Conservation (phyloP, 2,888 invertebrate species). For the Philopedon plagiatum region DNA sequence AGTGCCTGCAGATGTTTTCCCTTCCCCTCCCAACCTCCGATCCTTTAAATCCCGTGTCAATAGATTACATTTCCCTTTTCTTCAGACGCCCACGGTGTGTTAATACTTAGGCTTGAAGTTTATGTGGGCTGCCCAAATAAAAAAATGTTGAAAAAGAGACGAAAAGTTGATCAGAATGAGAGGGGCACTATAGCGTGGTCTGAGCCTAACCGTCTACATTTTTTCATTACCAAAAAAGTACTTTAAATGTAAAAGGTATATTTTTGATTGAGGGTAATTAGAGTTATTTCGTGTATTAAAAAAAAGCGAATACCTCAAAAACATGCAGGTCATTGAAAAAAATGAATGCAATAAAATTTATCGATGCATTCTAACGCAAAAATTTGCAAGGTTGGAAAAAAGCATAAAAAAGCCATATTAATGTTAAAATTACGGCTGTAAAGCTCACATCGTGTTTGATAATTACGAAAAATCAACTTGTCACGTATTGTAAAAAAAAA, state of each 20-base stretch:
- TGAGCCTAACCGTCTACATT: not conserved
- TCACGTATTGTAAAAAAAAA: not conserved
- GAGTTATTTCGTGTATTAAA: not conserved
- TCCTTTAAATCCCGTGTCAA: no score
- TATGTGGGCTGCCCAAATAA: no score
- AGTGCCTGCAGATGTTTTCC: no score
- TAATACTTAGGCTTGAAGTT: no score
- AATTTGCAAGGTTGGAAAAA: slow-evolving; percentile 1
- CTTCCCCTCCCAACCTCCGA: no score
- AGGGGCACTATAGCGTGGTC: no score
- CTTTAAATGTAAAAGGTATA: not conserved
- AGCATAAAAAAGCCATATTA: slow-evolving; percentile 10
- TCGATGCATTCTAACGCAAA: slow-evolving; percentile 17
- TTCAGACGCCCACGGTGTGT: no score
- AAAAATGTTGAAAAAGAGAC: no score
- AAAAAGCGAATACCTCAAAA: slow-evolving; percentile 10
- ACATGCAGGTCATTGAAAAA: slow-evolving; percentile 25
- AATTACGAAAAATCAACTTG: not conserved
- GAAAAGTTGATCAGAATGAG: no score
- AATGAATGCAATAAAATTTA: slow-evolving; percentile 8
- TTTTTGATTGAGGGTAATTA: not conserved
- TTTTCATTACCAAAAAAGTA: not conserved
- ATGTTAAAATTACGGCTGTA: not conserved
- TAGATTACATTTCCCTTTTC: no score
- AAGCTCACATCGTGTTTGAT: not conserved